Base-by-base conservation (phyloP, 2,888 invertebrate species). In the Polyommatus icarus region DNA sequence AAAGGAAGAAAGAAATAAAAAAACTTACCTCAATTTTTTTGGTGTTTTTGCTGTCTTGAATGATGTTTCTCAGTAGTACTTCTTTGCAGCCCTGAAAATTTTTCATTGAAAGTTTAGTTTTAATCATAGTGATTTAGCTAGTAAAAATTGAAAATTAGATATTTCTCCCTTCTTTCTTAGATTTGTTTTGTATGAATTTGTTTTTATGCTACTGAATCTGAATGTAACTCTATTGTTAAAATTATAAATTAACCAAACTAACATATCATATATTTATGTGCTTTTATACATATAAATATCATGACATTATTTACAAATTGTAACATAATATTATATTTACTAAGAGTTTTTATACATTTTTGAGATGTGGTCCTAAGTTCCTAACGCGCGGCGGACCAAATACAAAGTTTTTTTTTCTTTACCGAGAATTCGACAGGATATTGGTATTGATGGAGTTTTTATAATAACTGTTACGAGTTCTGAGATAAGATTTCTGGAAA, bases 61-160 rank as follows among this genome's bases (percentile, higher is more conserved):
- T 67, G 67, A 67, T 15, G 29, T 12, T 67, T 32, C 29, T 15
- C 32, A 29, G 29, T 29, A 32, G 24, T 7, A 67, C 29, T 18
- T 67, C 61, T 67, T 32, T 15, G 67, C 29, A 67, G 24, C 50
- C 75, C 75, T 75, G 75, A 50, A 75, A 72, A 40, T 40, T 40
- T 40, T 72, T 72, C n/a, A 40, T 72, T 72, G 0, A 40, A 40
- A 72, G 18, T 72, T 72, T 20, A 72, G 29, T 18, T 32, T 8
- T 32, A 36, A 36, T 40, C 15, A 71, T 36, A 6, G 18, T 36
- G 36, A 36, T 36, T 20, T 20, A 29, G 5, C 6, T 67, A 67
- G n/a, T n/a, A 57, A 57, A n/a, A 5, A 57, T 3, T 57, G n/a
- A 57, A 20, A 54, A 18, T 54, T 18, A 54, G 3, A 12, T 46